phyloP scores from a whole-genome alignment of 2,113 vertebrate species.

The Notothenia coriiceps region DNA sequence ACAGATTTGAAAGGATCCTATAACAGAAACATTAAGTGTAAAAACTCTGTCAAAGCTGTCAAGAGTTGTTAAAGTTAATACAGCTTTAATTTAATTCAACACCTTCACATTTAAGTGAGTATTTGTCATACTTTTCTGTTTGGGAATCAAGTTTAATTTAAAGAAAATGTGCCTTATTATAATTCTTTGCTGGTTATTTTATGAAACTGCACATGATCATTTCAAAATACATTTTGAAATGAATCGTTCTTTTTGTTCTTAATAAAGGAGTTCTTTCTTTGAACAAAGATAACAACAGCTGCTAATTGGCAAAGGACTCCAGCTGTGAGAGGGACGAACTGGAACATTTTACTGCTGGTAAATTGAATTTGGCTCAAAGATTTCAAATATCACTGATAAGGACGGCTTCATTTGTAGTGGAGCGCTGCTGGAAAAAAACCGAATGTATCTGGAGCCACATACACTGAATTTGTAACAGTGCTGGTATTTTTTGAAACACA shows the following conservation, averaged over 20 bases:
- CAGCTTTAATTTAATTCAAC: not conserved
- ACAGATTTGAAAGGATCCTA: not conserved
- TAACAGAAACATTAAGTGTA: not conserved
- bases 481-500: conserved; percentile 5
- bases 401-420: too few relatives aligned
- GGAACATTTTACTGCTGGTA: not conserved
- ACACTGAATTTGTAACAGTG: conserved; percentile 11
- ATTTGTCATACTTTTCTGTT: not conserved
- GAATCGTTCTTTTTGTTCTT: not conserved
- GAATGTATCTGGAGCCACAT: not conserved
- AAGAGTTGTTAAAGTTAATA: not conserved
- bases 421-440: not conserved
- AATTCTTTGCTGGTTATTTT: not conserved
- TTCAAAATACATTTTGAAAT: not conserved
- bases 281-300: not conserved
- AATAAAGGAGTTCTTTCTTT: not conserved
- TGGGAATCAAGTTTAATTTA: too few relatives aligned
- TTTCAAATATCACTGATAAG: not conserved
- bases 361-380: conserved; percentile 12
- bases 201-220: not conserved
- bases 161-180: too few relatives aligned
- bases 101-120: not conserved
- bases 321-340: not conserved
- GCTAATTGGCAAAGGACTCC: not conserved
- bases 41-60: not conserved